Percentiles rank a stretch among this genome's conserved stretches.
These are phyloP conservation scores for Nasua narica DNA, from an alignment of 2,797 vertebrate species.

Conservation along the genomic window DNA sequence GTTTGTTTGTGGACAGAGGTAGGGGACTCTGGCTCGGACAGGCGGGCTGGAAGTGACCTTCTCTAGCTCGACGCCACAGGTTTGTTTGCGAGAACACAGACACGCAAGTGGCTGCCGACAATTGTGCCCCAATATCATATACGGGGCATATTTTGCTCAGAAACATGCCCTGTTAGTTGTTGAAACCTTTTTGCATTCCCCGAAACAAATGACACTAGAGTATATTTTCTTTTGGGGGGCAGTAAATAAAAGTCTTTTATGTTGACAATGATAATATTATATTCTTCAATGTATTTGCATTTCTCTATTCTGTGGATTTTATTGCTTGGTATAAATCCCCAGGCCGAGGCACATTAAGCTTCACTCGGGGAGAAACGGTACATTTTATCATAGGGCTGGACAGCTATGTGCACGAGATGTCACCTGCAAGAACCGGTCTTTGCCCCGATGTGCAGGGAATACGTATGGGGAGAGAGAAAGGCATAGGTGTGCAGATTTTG, in stretches of 20 bases:
- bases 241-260: conserved; percentile 83
- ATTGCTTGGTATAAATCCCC: conserved; percentile 86
- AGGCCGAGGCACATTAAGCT: conserved; percentile 64
- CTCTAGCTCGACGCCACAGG: background rate
- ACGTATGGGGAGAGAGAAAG: background rate
- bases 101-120: conserved; percentile 74
- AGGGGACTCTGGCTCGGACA: conserved; percentile 46
- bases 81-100: conserved; percentile 81
- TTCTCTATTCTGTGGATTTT: conserved; percentile 82
- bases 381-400: conserved; percentile 59
- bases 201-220: conserved; percentile 85
- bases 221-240: conserved; percentile 82
- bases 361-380: conserved; percentile 73
- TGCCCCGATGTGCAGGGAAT: background rate
- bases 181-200: conserved; percentile 87
- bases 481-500: background rate
- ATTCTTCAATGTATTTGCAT: conserved; percentile 87
- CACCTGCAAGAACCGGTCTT: background rate
- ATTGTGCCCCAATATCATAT: conserved; percentile 77
- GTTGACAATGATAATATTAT: conserved; percentile 92
- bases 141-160: conserved; percentile 86
- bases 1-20: conserved; percentile 58
- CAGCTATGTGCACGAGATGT: background rate
- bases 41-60: conserved; percentile 76
- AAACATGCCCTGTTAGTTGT: conserved; percentile 89